Evolutionary conservation across 1,140 invertebrate genomes (phyloP).

Genomic region (Drosophila albomicans): DNA sequence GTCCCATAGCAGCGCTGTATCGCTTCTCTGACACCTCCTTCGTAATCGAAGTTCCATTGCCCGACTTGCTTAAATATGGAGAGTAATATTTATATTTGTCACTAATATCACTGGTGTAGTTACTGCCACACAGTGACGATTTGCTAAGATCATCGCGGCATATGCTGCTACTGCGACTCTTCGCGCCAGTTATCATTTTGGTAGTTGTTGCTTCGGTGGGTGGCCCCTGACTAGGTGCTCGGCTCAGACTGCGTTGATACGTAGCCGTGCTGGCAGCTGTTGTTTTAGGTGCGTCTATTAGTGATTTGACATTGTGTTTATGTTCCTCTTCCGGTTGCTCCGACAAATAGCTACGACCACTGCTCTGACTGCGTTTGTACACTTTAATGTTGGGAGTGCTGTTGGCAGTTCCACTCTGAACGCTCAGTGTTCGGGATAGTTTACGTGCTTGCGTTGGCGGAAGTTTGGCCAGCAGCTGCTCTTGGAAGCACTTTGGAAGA

Average conservation of each 20-base stretch:
- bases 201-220: background rate
- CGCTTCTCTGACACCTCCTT: slow-evolving; percentile 59
- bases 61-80: slow-evolving; percentile 74
- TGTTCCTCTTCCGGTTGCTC: slow-evolving; percentile 48
- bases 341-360: slow-evolving; percentile 61
- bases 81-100: slow-evolving; percentile 84
- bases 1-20: slow-evolving; percentile 68
- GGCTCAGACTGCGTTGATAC: slow-evolving; percentile 73
- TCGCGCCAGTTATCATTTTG: slow-evolving; percentile 9
- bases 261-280: slow-evolving; percentile 62
- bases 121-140: slow-evolving; percentile 69
- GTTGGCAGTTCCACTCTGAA: slow-evolving; percentile 76
- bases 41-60: slow-evolving; percentile 31
- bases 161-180: slow-evolving; percentile 75
- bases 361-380: slow-evolving; percentile 83
- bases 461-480: slow-evolving; percentile 87
- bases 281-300: slow-evolving; percentile 66
- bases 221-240: slow-evolving; percentile 45
- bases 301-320: slow-evolving; percentile 19
- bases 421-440: slow-evolving; percentile 87
- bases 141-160: slow-evolving; percentile 75
- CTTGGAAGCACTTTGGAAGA: slow-evolving; percentile 88
- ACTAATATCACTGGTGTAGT: slow-evolving; percentile 75
- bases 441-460: slow-evolving; percentile 87
- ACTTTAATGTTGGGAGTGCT: slow-evolving; percentile 43